Base-by-base conservation (phyloP, 2,113 vertebrate genomes). In the Mola mola region DNA sequence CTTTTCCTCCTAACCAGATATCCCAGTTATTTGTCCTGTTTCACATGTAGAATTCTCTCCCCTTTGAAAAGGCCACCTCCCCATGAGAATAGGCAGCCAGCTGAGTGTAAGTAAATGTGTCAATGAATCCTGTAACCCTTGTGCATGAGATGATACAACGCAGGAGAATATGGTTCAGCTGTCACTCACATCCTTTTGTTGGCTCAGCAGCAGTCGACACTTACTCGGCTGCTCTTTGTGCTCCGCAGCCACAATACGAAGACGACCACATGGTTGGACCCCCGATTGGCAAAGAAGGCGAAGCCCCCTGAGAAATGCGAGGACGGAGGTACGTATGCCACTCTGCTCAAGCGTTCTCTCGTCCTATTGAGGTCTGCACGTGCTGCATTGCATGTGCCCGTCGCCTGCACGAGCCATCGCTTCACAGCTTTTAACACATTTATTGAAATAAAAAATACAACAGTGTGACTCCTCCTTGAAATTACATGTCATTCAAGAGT, bases 241-340 rank as follows among this genome's bases (percentile, higher is more conserved):
- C 82, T 88, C 68, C 41, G 2, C 80, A 99, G 97, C 79, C 97
- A 99, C 66, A 98, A 99, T 84, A 96, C 95, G 58, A 98, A 99
- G 92, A 98, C 96, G 7, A 99, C 97, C 29, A 98, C 97, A 0
- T 99, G 97, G 97, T 82, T 99, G 82, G 97, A 99, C 85, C 97
- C 97, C 3, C 94, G 97, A 38, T 92, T 98, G 76, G 96, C 96
- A 34, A 98, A 96, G 90, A 98, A 97, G 91, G 95, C 96, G 29
- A 99, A 99, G 90, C 95, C 97, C 65, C 95, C 96, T 1, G 97
- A 99, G 89, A 98, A 98, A 64, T 99, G 97, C 79, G 95, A 97
- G 78, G 96, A 99, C 66, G 97, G 95, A 92, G 97, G 97, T 99
- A 82, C 24, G 77, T 72, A 6, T 56, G 49, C 38, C 13, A 42